Base-by-base conservation (phyloP, 2,113 vertebrate genomes). In the Neolamprologus tretocephalus region DNA sequence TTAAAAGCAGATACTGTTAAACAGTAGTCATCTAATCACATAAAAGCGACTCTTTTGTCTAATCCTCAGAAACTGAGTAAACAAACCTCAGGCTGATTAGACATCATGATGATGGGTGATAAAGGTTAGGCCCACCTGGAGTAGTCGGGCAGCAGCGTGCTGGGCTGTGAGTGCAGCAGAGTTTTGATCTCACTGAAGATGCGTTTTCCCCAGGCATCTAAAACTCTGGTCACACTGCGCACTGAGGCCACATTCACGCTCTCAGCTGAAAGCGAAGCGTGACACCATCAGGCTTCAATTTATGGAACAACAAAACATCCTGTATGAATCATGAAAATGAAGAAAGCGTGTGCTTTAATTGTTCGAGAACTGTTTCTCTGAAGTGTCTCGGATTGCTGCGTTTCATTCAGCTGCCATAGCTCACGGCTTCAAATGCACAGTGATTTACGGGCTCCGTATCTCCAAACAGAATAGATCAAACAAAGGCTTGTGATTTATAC, bases 141-240 rank as follows among this genome's bases (percentile, higher is more conserved):
- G 90, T 97, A 96, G 94, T 97, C 96, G 0, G 96, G 96, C 82
- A 97, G 94, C 33, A 97, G 94, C 0, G 95, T 53, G 79, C 84
- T 97, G 84, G 97, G 97, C 92, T 97, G 88, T 8, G 96, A 96
- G 92, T 96, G 96, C 81, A 97, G 91, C 40, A 96, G 54, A 47
- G 92, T 96, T 93, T 96, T 97, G 91, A 97, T 95, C 87, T 97
- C 96, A 35, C 91, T 95, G 91, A 97, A 97, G 89, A 97, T 96
- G 12, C 94, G 95, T 91, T 97, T 97, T 13, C 97, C 96, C 97
- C 97, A 97, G 35, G 89, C 89, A 9, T 97, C 96, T 83, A 97
- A 91, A 82, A 96, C 95, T 87, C 96, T 91, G 86, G 97, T 97
- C 87, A 97, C 94, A 21, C 97, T 97, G 89, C 95, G 95, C 80